Evolutionary conservation across 2,113 vertebrate species (phyloP).

Genomic region (Panthera tigris): DNA sequence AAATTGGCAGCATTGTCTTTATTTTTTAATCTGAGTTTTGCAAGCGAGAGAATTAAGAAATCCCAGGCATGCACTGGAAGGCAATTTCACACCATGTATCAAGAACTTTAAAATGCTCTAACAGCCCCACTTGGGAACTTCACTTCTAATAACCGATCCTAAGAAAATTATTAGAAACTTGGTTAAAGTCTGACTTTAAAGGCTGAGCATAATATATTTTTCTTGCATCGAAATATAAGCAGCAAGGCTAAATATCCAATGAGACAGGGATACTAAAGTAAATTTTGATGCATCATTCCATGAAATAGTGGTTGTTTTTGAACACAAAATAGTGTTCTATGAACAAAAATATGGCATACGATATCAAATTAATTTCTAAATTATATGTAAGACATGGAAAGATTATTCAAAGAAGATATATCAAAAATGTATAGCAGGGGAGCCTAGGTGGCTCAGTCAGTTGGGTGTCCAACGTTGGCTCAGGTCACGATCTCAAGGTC

Average conservation of each 20-base stretch:
- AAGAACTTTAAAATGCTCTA: not conserved
- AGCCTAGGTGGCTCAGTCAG: too few species aligned
- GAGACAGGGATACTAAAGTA: not conserved
- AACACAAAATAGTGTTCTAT: not conserved
- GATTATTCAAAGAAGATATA: not conserved
- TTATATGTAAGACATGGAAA: not conserved
- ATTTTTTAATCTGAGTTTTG: not conserved
- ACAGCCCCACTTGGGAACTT: not conserved
- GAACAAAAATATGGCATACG: not conserved
- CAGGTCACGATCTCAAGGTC: too few species aligned
- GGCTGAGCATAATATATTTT: not conserved
- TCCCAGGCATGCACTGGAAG: not conserved
- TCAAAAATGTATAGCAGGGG: not conserved
- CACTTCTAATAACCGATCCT: not conserved
- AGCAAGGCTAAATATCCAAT: not conserved
- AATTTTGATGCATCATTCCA: not conserved
- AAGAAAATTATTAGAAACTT: not conserved
- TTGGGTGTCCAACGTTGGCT: too few species aligned
- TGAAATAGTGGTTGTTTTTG: not conserved
- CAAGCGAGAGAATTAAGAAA: not conserved
- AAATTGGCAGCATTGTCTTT: not conserved
- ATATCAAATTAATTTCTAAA: not conserved
- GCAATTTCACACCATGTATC: not conserved
- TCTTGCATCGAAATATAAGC: not conserved
- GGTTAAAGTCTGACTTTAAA: not conserved